Percentiles rank a stretch among this genome's conserved stretches.
Evolutionary conservation across 1,140 invertebrate species (phyloP).

Genomic region (Ceratoteleas bidentatus): DNA sequence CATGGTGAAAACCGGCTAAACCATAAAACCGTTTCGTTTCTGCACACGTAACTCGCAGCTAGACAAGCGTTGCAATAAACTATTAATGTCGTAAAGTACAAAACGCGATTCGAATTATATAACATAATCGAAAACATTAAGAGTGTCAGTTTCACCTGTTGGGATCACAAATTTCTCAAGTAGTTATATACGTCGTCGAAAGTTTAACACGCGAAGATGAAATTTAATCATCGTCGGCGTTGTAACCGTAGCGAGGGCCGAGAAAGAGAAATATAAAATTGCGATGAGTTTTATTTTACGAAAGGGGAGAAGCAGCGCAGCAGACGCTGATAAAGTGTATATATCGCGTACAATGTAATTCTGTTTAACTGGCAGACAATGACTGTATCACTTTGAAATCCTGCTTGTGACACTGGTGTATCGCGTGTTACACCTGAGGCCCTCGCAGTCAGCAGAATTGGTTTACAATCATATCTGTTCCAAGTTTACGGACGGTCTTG

Average conservation of each 20-base stretch:
- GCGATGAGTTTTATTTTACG: slow-evolving; percentile 46
- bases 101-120: slow-evolving; percentile 50
- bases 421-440: slow-evolving; percentile 39
- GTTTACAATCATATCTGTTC: slow-evolving; percentile 56
- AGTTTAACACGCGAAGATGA: slow-evolving; percentile 57
- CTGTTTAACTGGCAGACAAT: slow-evolving; percentile 46
- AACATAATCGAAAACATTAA: slow-evolving; percentile 49
- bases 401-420: slow-evolving; percentile 32
- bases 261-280: slow-evolving; percentile 51
- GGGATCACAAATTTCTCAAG: slow-evolving; percentile 50
- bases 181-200: slow-evolving; percentile 44
- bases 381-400: slow-evolving; percentile 52
- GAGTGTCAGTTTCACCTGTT: slow-evolving; percentile 53
- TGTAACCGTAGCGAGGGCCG: slow-evolving; percentile 36
- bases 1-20: neutral
- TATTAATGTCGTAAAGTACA: slow-evolving; percentile 34
- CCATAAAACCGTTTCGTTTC: slow-evolving; percentile 9
- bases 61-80: slow-evolving; percentile 31
- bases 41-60: slow-evolving; percentile 12
- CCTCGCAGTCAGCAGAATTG: slow-evolving; percentile 55
- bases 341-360: slow-evolving; percentile 43
- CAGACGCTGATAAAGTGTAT: slow-evolving; percentile 49
- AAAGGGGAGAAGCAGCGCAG: slow-evolving; percentile 37
- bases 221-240: slow-evolving; percentile 50
- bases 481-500: slow-evolving; percentile 14